Base-by-base conservation (phyloP, 2,113 vertebrate species). In the Myiozetetes cayanensis region DNA sequence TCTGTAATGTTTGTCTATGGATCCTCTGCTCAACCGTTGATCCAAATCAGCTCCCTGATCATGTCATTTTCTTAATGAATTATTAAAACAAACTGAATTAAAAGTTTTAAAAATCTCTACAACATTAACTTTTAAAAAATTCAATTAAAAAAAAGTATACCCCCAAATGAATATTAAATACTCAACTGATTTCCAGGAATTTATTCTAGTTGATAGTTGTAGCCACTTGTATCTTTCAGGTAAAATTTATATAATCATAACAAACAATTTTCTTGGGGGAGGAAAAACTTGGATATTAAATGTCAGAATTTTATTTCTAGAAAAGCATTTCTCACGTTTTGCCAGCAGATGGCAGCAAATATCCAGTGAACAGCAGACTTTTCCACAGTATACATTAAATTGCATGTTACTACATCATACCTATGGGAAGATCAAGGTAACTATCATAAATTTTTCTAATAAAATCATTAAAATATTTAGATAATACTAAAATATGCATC, bases 311-410 rank as follows among this genome's bases (percentile, higher is more conserved):
- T 62, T 82, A 22, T 72, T 76, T 76, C 19, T 28, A 66, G 18
- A 62, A 87, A 61, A 79, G 1, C 3, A 71, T 46, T 92, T 90
- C 55, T 55, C 3, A 2, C 2, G 8, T 47, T 68, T 49, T 62
- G 55, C 24, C 96, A 71, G 80, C 74, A 97, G 97, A 92, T 96
- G 96, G 96, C 96, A 97, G 90, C 78, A 96, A 84, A 87, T 86
- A 75, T 49, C 90, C 58, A 94, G n/a, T 41, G 41, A 92, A 80
- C 8, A 65, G 5, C 3, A 47, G 8, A 44, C 12, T 2, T 59
- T 65, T 78, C 33, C 20, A 24, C 19, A 53, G 37, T 15, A 16
- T 39, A n/a, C 4, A 19, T 73, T 76, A 20, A 43, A 30, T 27
- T 15, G 6, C 6, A 6, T 13, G 7, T 46, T 52, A 50, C 14